A percentile compares a stretch with the other conserved stretches of the same genome.
Conservation (phyloP, 2,797 vertebrate species). For the Syngnathus rostellatus region DNA sequence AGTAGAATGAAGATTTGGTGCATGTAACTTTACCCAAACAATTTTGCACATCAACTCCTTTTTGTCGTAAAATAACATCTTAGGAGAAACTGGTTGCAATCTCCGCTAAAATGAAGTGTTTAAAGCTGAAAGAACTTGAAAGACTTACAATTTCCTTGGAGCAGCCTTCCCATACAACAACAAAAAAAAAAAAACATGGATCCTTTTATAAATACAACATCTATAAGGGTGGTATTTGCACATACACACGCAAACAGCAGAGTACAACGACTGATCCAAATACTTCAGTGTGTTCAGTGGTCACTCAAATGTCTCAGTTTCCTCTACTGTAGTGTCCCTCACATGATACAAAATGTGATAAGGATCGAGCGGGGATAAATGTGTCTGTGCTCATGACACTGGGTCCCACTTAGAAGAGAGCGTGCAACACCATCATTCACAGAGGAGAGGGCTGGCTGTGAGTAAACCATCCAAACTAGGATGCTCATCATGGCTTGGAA, state of each 20-base stretch:
- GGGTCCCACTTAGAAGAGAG: neutral
- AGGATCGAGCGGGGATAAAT: neutral
- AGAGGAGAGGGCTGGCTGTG: neutral
- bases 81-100: slow-evolving; percentile 47
- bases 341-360: slow-evolving; percentile 21
- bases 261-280: slow-evolving; percentile 40
- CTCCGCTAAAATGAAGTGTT: slow-evolving; percentile 36
- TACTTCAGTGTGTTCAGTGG: slow-evolving; percentile 27
- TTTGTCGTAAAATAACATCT: slow-evolving; percentile 42
- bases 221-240: slow-evolving; percentile 36
- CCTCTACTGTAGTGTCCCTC: slow-evolving; percentile 41
- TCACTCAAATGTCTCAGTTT: slow-evolving; percentile 50
- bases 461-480: neutral
- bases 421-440: neutral
- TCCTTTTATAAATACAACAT: slow-evolving; percentile 59
- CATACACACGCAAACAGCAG: slow-evolving; percentile 5
- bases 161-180: slow-evolving; percentile 51
- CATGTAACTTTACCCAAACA: slow-evolving; percentile 20
- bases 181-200: slow-evolving; percentile 50
- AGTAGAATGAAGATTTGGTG: slow-evolving; percentile 49
- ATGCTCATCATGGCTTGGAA: neutral
- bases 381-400: neutral
- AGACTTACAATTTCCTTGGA: slow-evolving; percentile 41
- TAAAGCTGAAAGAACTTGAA: slow-evolving; percentile 53
- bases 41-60: slow-evolving; percentile 27